Percentiles rank a stretch among this genome's conserved stretches.
Conservation (phyloP, 2,888 invertebrate genomes). For the Protodeltote pygarga region DNA sequence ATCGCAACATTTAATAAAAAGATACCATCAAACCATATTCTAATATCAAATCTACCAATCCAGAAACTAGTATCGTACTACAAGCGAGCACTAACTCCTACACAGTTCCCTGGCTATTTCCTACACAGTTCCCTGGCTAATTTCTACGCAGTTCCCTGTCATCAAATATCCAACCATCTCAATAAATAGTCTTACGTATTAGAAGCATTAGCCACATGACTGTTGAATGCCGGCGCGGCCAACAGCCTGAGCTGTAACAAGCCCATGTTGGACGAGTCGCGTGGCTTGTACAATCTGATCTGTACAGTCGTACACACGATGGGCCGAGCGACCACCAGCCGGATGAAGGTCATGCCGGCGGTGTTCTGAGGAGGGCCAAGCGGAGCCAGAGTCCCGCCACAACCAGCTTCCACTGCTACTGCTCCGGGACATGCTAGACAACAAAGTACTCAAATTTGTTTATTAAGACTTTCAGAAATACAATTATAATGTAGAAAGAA, state of each 20-base stretch:
- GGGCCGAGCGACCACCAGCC: constrained; percentile 93
- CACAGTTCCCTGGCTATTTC: too few species aligned
- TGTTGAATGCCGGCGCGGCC: constrained; percentile 93
- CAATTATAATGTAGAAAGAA: too few species aligned
- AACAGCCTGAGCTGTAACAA: constrained; percentile 94
- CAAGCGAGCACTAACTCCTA: too few species aligned
- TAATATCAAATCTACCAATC: too few species aligned
- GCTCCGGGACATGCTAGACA: constrained; percentile 95
- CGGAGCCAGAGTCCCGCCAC: constrained; percentile 93
- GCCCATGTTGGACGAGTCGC: constrained; percentile 96
- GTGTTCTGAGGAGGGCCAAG: constrained; percentile 95
- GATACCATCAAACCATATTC: too few species aligned
- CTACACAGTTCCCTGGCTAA: too few species aligned
- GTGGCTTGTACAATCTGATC: constrained; percentile 91
- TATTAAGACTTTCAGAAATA: too few species aligned
- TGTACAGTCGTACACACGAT: constrained; percentile 95
- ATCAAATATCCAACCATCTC: too few species aligned
- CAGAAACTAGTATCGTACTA: too few species aligned
- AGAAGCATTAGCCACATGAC: constrained; percentile 70
- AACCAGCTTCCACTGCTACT: constrained; percentile 94
- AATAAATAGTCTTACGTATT: constrained; percentile 36
- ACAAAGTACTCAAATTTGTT: too few species aligned
- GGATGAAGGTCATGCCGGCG: constrained; percentile 95
- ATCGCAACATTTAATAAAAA: too few species aligned
- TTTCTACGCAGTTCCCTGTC: too few species aligned